Base-by-base conservation (phyloP, 2,888 invertebrate species). In the Cataglyphis rosenhaueri region DNA sequence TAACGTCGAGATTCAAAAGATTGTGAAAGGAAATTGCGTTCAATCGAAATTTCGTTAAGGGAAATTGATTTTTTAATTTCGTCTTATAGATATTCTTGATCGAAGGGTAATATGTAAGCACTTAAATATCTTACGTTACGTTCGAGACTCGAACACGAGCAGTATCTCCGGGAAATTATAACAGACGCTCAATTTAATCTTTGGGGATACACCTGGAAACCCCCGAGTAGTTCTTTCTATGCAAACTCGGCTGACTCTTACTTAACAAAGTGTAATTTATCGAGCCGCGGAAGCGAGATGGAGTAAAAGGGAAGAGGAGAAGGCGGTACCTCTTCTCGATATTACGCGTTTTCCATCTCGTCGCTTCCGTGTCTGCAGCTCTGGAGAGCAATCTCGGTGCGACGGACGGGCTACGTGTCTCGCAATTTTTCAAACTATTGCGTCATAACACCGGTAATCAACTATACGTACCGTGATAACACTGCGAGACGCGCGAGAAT, bases 181-280 rank as follows among this genome's bases (percentile, higher is more conserved):
- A 83, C 71, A 75, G 71, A 81, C 86, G 85, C 83, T 82, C 81
- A 74, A 79, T 86, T 76, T 62, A 74, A 85, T 85, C 85, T 81
- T 70, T 41, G 29, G 85, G 71, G 86, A 86, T 71, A 78, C 68
- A 65, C 59, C 78, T 73, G 74, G 78, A 81, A 83, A 85, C 82
- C 73, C 76, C 79, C 70, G 78, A 86, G 81, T 85, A 78, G 83
- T 82, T 86, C 85, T 86, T 86, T 85, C 86, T 86, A 85, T 84
- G 85, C 83, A 86, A 85, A 87, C 83, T 87, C 81, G 85, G 74
- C 85, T 81, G 81, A 85, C 68, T 86, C 82, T 83, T 83, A 83
- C 82, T 86, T 84, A 87, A 85, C 87, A 88, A 88, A 87, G 84
- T 81, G 81, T 83, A 84, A 88, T 88, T 88, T 84, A 88, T 87